Percentiles rank a stretch among this genome's conserved stretches.
Evolutionary conservation across 2,113 vertebrate genomes (phyloP).

Genomic region (Montifringilla adamsi): DNA sequence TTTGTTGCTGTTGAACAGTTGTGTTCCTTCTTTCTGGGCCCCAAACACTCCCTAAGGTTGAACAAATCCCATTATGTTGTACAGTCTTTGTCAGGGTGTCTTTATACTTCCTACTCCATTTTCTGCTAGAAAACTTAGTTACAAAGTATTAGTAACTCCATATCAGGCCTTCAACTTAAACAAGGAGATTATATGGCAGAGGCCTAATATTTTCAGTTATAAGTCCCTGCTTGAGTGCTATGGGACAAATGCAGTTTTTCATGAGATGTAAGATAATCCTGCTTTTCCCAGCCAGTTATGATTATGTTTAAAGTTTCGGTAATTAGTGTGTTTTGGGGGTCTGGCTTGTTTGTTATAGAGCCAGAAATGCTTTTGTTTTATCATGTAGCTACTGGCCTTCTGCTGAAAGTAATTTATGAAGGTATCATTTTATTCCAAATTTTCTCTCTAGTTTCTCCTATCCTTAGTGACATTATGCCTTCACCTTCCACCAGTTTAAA

Average conservation of each 20-base stretch:
- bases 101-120: neutral
- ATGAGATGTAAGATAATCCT: conserved; percentile 27
- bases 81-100: neutral
- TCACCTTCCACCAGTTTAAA: conserved; percentile 17
- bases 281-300: conserved; percentile 48
- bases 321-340: conserved; percentile 37
- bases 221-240: neutral
- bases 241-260: conserved; percentile 24
- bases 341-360: conserved; percentile 41
- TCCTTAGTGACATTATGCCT: conserved; percentile 6
- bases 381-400: conserved; percentile 35
- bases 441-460: conserved; percentile 26
- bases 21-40: neutral
- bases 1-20: neutral
- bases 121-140: neutral
- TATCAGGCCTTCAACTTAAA: neutral
- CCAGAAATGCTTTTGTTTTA: conserved; percentile 43
- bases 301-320: conserved; percentile 34
- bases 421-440: conserved; percentile 45
- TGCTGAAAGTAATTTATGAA: conserved; percentile 45
- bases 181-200: neutral
- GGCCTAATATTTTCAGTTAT: neutral
- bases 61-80: neutral
- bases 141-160: neutral
- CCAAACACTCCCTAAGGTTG: neutral